Evolutionary conservation across 1,140 invertebrate genomes (phyloP).

Genomic region (Lordiphosa stackelbergi): DNA sequence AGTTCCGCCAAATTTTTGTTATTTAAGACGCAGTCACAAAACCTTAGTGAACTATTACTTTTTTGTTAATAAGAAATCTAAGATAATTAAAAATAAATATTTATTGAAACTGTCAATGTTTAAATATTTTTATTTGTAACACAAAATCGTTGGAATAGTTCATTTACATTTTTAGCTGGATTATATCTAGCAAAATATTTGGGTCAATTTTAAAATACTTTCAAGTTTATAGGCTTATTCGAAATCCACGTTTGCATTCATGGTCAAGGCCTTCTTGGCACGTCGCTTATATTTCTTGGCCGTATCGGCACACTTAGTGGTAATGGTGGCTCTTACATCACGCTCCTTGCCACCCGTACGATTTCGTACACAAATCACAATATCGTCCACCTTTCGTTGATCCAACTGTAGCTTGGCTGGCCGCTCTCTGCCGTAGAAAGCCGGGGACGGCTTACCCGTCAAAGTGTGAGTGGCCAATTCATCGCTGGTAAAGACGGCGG

Average conservation of each 20-base stretch:
- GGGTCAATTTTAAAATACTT: background rate
- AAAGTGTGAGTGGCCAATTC: slow-evolving; percentile 76
- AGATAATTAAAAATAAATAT: too few relatives aligned
- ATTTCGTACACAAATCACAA: slow-evolving; percentile 61
- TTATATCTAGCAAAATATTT: background rate
- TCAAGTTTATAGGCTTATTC: background rate
- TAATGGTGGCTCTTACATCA: slow-evolving; percentile 77
- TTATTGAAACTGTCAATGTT: too few relatives aligned
- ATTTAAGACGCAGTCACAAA: too few relatives aligned
- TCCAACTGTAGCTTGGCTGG: slow-evolving; percentile 67
- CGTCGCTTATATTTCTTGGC: slow-evolving; percentile 78
- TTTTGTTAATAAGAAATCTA: too few relatives aligned
- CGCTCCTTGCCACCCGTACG: slow-evolving; percentile 63
- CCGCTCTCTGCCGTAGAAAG: slow-evolving; percentile 62
- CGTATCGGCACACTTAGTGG: slow-evolving; percentile 80
- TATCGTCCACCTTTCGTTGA: slow-evolving; percentile 68
- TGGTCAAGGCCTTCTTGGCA: slow-evolving; percentile 28
- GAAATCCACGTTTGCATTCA: background rate
- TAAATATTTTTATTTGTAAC: too few relatives aligned
- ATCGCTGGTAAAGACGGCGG: slow-evolving; percentile 62
- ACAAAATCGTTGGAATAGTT: too few relatives aligned
- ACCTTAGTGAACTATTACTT: too few relatives aligned
- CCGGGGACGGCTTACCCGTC: slow-evolving; percentile 77
- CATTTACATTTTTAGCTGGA: too few relatives aligned
- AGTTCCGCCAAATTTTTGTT: too few relatives aligned